Conservation (phyloP, 2,888 invertebrate species). For the Cataglyphis rosenhaueri region DNA sequence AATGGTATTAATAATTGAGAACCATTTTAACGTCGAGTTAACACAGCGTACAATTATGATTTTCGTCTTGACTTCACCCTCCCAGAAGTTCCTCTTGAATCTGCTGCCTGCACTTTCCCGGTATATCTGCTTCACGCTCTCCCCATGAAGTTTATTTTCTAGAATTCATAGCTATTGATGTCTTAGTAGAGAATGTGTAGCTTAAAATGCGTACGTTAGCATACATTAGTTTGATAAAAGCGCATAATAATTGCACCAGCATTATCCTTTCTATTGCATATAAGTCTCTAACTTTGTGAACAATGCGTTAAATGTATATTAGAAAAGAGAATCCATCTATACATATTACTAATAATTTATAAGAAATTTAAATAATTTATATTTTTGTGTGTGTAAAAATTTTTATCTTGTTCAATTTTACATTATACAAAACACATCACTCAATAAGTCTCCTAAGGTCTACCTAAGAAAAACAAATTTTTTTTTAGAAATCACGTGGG, state of each 20-base stretch:
- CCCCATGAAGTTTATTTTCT: constrained; percentile 39
- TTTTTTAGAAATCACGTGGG: too few relatives aligned
- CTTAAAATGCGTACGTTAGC: constrained; percentile 34
- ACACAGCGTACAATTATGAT: constrained; percentile 55
- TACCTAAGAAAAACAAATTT: too few relatives aligned
- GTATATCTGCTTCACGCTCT: constrained; percentile 34
- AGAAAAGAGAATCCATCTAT: not conserved
- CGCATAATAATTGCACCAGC: constrained; percentile 22
- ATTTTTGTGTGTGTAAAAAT: not conserved
- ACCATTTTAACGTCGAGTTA: constrained; percentile 58
- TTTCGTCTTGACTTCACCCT: constrained; percentile 55
- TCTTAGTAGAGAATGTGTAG: constrained; percentile 31
- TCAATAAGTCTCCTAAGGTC: too few relatives aligned
- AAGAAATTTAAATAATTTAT: not conserved
- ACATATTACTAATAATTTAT: not conserved
- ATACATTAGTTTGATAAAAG: constrained; percentile 23
- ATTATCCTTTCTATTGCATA: constrained; percentile 23
- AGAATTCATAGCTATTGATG: constrained; percentile 44
- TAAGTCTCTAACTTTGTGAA: constrained; percentile 1
- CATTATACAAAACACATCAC: not conserved
- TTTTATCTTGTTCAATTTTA: not conserved
- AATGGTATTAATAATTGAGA: constrained; percentile 53
- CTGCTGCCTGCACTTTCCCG: not conserved
- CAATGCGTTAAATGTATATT: constrained; percentile 10
- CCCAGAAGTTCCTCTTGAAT: constrained; percentile 42